A percentile compares a stretch with the other conserved stretches of the same genome.
These are phyloP conservation scores for Parauchenoglanis punctatus DNA, from an alignment of 2,797 vertebrate species.

Conservation along the genomic window DNA sequence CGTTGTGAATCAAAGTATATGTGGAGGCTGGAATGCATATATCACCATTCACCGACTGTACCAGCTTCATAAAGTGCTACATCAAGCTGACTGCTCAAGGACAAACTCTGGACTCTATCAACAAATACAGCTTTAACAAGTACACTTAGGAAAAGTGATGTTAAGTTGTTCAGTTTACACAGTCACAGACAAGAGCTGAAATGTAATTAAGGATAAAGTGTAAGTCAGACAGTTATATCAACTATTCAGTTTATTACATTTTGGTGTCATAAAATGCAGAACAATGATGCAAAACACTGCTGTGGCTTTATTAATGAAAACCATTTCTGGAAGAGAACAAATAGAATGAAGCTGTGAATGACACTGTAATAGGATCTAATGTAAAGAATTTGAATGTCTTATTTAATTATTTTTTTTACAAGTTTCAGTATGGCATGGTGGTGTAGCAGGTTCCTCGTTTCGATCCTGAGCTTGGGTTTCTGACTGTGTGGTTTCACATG, in stretches of 20 bases:
- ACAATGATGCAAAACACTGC: background rate
- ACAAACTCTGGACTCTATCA: background rate
- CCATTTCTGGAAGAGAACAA: background rate
- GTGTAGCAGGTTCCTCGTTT: background rate
- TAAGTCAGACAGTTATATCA: background rate
- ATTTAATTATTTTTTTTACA: background rate
- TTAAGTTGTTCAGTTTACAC: background rate
- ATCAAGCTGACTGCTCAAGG: slow-evolving; percentile 2
- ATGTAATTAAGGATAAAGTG: background rate
- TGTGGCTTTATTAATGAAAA: background rate
- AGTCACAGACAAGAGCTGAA: background rate
- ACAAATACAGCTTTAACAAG: background rate
- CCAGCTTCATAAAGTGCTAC: background rate
- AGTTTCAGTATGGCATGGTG: background rate
- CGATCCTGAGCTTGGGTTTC: no score
- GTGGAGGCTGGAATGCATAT: background rate
- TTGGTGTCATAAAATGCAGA: background rate
- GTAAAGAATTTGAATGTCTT: background rate
- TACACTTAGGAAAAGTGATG: background rate
- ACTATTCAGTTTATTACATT: background rate
- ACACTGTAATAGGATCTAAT: background rate
- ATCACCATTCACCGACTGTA: background rate
- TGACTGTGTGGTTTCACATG: background rate
- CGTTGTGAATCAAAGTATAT: background rate
- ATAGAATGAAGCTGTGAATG: background rate